A percentile compares a stretch with the other conserved stretches of the same genome.
These are phyloP conservation scores for Nomada goodeniana DNA, from an alignment of 2,888 invertebrate genomes.

Conservation along the genomic window DNA sequence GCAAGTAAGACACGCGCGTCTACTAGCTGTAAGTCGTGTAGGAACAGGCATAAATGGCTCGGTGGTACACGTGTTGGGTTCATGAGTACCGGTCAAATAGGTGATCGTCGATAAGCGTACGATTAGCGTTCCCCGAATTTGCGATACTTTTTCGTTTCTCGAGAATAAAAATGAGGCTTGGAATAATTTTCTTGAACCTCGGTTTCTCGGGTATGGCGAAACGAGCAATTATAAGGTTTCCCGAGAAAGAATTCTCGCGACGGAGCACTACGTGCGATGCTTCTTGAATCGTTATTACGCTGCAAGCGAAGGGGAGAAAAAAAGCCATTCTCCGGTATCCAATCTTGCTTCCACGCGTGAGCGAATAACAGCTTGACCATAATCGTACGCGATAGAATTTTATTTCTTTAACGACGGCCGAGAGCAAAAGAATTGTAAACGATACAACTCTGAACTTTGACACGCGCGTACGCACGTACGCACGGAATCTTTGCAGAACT, in stretches of 20 bases:
- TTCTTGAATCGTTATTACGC: slow-evolving; percentile 38
- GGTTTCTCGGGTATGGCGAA: no score
- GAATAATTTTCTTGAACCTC: no score
- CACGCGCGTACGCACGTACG: no score
- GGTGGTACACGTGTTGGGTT: slow-evolving; percentile 61
- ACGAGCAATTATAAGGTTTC: no score
- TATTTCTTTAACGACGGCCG: neutral
- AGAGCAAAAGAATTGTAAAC: no score
- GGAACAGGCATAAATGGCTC: slow-evolving; percentile 59
- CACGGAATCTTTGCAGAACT: neutral
- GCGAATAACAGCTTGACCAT: no score
- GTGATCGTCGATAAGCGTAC: slow-evolving; percentile 48
- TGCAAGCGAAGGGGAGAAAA: neutral
- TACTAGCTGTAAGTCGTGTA: slow-evolving; percentile 53
- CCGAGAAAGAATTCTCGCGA: no score
- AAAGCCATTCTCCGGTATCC: slow-evolving; percentile 4
- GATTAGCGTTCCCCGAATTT: no score
- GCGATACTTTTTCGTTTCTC: no score
- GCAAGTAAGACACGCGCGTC: slow-evolving; percentile 61
- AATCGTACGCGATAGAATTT: neutral
- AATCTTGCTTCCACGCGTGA: neutral
- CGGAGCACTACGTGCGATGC: slow-evolving; percentile 12
- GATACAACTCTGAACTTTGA: slow-evolving; percentile 9
- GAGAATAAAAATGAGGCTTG: no score
- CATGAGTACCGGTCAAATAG: slow-evolving; percentile 60